phyloP scores from a whole-genome alignment of 2,888 invertebrate species.

The Marasmarcha lunaedactyla region DNA sequence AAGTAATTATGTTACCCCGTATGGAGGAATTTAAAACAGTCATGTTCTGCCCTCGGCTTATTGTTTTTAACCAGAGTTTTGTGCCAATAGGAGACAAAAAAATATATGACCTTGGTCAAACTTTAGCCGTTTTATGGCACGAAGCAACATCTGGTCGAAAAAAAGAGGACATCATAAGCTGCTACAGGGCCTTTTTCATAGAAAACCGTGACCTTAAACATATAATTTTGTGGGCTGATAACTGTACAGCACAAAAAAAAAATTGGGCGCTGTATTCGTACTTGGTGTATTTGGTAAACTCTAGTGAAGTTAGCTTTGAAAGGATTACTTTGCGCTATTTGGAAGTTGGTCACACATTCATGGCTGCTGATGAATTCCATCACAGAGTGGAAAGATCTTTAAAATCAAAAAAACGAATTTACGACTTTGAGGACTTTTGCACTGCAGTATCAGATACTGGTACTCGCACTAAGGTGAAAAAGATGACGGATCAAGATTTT shows the following conservation, averaged over 20 bases:
- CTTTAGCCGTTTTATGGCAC: not conserved
- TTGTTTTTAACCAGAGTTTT: conserved; percentile 10
- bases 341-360: conserved; percentile 22
- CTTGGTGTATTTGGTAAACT: conserved; percentile 12
- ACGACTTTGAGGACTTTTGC: conserved; percentile 14
- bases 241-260: conserved; percentile 20
- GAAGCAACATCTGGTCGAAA: conserved; percentile 12
- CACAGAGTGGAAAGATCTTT: conserved; percentile 22
- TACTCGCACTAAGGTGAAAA: conserved; percentile 10
- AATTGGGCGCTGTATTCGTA: conserved; percentile 17
- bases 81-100: conserved; percentile 7
- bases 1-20: conserved; percentile 21
- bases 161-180: conserved; percentile 14
- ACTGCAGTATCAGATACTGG: conserved; percentile 14
- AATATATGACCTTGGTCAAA: not conserved
- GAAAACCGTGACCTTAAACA: conserved; percentile 10
- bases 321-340: conserved; percentile 17
- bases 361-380: conserved; percentile 26
- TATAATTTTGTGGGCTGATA: conserved; percentile 16
- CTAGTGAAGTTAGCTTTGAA: no score
- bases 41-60: conserved; percentile 17
- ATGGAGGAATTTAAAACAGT: conserved; percentile 19
- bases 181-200: conserved; percentile 14
- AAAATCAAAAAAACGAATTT: conserved; percentile 15
- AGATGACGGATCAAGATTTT: conserved; percentile 17